Conservation (phyloP, 2,113 vertebrate species). For the Propithecus coquereli region DNA sequence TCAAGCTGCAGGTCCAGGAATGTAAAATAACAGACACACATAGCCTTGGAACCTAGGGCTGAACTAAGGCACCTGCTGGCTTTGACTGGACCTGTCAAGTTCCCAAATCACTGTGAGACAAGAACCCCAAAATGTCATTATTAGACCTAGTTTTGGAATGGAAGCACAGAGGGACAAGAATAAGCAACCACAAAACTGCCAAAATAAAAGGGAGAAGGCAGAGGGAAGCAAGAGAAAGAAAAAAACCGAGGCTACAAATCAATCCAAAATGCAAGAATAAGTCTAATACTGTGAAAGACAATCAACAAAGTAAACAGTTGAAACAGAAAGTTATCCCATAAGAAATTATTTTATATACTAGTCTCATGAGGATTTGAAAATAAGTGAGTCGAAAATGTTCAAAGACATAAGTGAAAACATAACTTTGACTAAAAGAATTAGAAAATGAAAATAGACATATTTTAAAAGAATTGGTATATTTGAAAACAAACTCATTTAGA, state of each 20-base stretch:
- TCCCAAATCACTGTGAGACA: background rate
- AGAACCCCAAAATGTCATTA: background rate
- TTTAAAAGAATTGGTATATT: background rate
- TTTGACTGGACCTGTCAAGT: background rate
- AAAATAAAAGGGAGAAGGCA: background rate
- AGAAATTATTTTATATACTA: background rate
- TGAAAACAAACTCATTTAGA: background rate
- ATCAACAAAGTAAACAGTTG: background rate
- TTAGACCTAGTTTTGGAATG: background rate
- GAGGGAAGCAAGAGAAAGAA: background rate
- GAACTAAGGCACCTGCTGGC: background rate
- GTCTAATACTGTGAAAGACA: conserved; percentile 1
- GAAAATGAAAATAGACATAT: background rate
- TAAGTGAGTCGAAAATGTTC: background rate
- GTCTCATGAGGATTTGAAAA: background rate
- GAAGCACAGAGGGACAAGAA: background rate
- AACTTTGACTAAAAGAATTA: background rate
- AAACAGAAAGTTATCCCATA: conserved; percentile 11
- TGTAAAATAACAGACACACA: background rate
- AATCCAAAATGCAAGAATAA: background rate
- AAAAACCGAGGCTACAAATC: background rate
- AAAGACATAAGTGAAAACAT: conserved; percentile 9
- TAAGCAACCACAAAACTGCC: background rate
- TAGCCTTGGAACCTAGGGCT: background rate
- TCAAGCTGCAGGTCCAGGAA: background rate